Base-by-base conservation (phyloP, 2,113 vertebrate genomes). In the Notarius quadriscutis region DNA sequence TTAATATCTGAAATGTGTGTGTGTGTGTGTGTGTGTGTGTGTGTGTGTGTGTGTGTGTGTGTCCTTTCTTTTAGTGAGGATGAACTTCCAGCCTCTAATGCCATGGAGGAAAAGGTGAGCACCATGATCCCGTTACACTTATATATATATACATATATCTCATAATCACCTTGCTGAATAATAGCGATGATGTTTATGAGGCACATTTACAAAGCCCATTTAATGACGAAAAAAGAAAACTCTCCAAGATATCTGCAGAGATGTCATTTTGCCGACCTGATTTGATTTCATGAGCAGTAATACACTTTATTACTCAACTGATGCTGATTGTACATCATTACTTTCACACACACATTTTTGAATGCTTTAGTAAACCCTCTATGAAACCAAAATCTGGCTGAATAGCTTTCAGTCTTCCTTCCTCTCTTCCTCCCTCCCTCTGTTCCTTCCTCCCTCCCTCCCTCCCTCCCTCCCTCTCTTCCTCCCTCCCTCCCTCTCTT, bases 61-160 rank as follows among this genome's bases (percentile, higher is more conserved):
- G 20, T 89, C 30, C 17, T 41, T 74, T 84, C 77, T 80, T 86
- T 81, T 90, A 96, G 95, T 89, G 88, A 93, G 87, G 88, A 91
- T 62, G 95, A 95, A 85, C 95, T 96, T 82, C 95, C 95, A 62
- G 92, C 93, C 75, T 93, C 91, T 84, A 94, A 96, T 91, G 90
- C 93, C 0, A 80, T 93, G 90, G 95, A 96, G 91, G 94, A 94
- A 89, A 95, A 94, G 94, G 96, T 96, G 90, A 94, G 92, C 20
- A 74, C 11, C 11, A 57, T 72, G 5, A 84, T 55, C 10, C 69
- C 25, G 1, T 10, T 50, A 25, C 41, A 22, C 41, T 41, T 9
- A 17, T 17, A 17, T 9, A 48, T 77, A 0, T 22, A 10, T 2
- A 1, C 18, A 50, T 50, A 72, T 71, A 5, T 17, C 0, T 41